These are phyloP conservation scores for Eurois occulta DNA, from an alignment of 2,888 invertebrate genomes.

Conservation along the genomic window DNA sequence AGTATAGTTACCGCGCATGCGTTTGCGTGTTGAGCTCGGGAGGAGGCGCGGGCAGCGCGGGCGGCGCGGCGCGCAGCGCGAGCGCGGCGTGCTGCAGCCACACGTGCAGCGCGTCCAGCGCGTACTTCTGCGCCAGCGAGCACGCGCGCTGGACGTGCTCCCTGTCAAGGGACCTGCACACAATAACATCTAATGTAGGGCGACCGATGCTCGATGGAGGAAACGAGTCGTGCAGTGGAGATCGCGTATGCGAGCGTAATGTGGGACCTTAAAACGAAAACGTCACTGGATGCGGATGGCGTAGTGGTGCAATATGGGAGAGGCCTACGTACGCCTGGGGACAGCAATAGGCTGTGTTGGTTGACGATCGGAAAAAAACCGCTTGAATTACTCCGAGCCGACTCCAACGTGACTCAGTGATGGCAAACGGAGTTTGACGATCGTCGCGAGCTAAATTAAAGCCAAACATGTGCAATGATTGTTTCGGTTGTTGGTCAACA, in stretches of 20 bases:
- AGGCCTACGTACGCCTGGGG: neutral
- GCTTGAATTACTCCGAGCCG: neutral
- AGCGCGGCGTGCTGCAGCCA: constrained; percentile 83
- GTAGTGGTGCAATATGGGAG: neutral
- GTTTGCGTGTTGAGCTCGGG: neutral
- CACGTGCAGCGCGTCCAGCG: constrained; percentile 75
- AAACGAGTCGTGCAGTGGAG: neutral
- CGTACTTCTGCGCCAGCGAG: constrained; percentile 77
- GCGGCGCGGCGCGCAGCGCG: constrained; percentile 40
- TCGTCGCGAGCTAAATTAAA: neutral
- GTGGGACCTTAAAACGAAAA: neutral
- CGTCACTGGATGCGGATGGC: neutral
- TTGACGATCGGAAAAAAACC: too few species aligned
- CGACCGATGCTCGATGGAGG: neutral
- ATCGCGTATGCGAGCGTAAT: neutral
- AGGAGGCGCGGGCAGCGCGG: constrained; percentile 20
- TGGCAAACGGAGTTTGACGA: neutral
- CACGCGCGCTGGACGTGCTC: constrained; percentile 75
- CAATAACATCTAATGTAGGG: neutral
- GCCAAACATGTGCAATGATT: neutral
- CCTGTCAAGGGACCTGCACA: constrained; percentile 71
- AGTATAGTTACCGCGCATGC: constrained; percentile 21
- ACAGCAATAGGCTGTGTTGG: neutral
- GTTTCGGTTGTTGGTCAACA: neutral
- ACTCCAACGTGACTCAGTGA: neutral